Conservation (phyloP, 2,888 invertebrate genomes). For the Pecten maximus region DNA sequence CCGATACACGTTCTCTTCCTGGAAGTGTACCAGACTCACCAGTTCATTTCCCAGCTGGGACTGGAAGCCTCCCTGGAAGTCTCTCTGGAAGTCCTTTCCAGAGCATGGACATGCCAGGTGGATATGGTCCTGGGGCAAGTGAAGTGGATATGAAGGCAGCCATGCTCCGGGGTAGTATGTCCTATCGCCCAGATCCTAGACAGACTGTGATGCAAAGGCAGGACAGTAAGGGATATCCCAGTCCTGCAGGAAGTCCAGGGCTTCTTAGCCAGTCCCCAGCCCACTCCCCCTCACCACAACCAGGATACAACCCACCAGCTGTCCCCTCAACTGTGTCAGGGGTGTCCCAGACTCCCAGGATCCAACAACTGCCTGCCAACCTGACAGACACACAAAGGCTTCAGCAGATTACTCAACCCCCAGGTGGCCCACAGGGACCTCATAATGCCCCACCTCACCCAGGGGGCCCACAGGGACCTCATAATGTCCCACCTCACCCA, state of each 20-base stretch:
- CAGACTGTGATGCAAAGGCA: not conserved
- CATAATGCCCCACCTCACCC: slow-evolving; percentile 14
- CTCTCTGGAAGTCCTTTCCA: slow-evolving; percentile 61
- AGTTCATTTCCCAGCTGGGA: slow-evolving; percentile 57
- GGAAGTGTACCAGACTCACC: slow-evolving; percentile 64
- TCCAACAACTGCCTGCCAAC: not conserved
- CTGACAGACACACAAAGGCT: slow-evolving; percentile 1
- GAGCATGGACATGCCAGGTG: slow-evolving; percentile 46
- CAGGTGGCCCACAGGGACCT: slow-evolving; percentile 40
- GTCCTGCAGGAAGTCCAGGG: not conserved
- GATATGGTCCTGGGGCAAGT: not conserved
- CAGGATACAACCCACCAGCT: slow-evolving; percentile 35
- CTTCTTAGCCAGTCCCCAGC: slow-evolving; percentile 26
- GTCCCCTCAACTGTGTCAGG: slow-evolving; percentile 27
- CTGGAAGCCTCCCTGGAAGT: slow-evolving; percentile 61
- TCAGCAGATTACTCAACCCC: slow-evolving; percentile 42
- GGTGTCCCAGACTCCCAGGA: not conserved
- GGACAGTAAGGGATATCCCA: slow-evolving; percentile 37
- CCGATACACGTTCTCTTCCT: slow-evolving; percentile 60
- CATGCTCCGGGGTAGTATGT: slow-evolving; percentile 36
- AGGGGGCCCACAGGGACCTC: slow-evolving; percentile 1
- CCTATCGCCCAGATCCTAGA: slow-evolving; percentile 23
- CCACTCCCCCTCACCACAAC: not conserved
- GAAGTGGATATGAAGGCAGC: slow-evolving; percentile 43
- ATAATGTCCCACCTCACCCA: not conserved